Evolutionary conservation across 1,140 invertebrate genomes (phyloP).

Genomic region (Colletes gigas): DNA sequence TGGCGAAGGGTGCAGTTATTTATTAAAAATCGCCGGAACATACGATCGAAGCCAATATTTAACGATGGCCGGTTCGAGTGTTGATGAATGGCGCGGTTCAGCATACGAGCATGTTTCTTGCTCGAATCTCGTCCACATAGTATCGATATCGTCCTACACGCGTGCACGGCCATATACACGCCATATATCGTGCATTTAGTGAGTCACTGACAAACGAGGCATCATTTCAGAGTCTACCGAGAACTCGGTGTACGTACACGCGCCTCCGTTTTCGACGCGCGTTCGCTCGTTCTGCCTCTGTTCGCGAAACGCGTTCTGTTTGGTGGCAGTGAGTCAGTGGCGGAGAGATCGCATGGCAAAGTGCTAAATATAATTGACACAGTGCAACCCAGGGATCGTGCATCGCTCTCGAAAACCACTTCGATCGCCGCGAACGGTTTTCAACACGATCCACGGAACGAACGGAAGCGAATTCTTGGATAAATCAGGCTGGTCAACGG

Average conservation of each 20-base stretch:
- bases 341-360: constrained; percentile 48
- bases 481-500: background rate
- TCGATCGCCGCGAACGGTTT: background rate
- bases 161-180: constrained; percentile 24
- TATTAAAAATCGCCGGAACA: background rate
- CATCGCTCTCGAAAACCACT: background rate
- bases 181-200: constrained; percentile 60
- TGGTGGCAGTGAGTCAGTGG: constrained; percentile 54
- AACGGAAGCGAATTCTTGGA: too few relatives aligned
- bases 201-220: constrained; percentile 60
- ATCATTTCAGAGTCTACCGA: constrained; percentile 48
- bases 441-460: background rate
- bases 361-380: constrained; percentile 66
- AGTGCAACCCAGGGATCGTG: constrained; percentile 39
- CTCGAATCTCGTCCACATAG: constrained; percentile 37
- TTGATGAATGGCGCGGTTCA: constrained; percentile 30
- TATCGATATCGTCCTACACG: constrained; percentile 36
- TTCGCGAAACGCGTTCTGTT: constrained; percentile 20
- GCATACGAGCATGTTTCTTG: constrained; percentile 4
- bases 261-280: constrained; percentile 38
- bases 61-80: background rate
- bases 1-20: too few relatives aligned
- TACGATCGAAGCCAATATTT: background rate
- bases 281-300: constrained; percentile 7
- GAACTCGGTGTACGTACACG: constrained; percentile 47